Percentiles rank a stretch among this genome's conserved stretches.
These are phyloP conservation scores for Paraplagusia blochii DNA, from an alignment of 2,113 vertebrate species.

Conservation along the genomic window DNA sequence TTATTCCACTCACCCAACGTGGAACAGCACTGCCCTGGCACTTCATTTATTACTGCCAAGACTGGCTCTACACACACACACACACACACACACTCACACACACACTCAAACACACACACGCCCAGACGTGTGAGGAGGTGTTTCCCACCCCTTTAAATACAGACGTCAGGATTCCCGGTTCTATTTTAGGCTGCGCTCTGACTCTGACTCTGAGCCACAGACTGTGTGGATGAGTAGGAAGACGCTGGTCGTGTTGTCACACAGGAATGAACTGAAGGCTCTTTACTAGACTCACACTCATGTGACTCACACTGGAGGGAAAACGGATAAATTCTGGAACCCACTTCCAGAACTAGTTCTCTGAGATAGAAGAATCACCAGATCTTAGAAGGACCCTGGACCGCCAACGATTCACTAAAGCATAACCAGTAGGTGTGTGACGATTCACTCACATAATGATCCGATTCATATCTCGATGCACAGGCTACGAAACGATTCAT, in stretches of 20 bases:
- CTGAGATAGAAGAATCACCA: too few relatives aligned
- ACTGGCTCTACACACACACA: constrained; percentile 29
- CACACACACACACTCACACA: constrained; percentile 14
- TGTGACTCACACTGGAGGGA: too few relatives aligned
- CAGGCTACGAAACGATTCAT: too few relatives aligned
- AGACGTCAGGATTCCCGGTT: constrained; percentile 57
- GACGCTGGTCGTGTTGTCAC: background rate
- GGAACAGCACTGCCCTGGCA: constrained; percentile 63
- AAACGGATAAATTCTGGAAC: too few relatives aligned
- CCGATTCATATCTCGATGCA: too few relatives aligned
- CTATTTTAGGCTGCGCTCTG: constrained; percentile 42
- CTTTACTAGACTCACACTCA: too few relatives aligned
- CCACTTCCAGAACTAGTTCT: too few relatives aligned
- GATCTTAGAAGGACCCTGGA: too few relatives aligned
- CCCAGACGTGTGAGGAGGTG: constrained; percentile 38
- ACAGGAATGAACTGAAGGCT: too few relatives aligned
- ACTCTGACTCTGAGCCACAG: constrained; percentile 9
- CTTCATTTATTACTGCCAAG: constrained; percentile 65
- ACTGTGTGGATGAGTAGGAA: background rate
- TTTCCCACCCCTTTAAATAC: constrained; percentile 50
- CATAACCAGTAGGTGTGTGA: too few relatives aligned
- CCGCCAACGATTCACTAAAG: too few relatives aligned
- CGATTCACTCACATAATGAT: too few relatives aligned
- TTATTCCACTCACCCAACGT: constrained; percentile 66
- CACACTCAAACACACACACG: constrained; percentile 3